Base-by-base conservation (phyloP, 2,888 invertebrate species). In the Mycalesis mineus region DNA sequence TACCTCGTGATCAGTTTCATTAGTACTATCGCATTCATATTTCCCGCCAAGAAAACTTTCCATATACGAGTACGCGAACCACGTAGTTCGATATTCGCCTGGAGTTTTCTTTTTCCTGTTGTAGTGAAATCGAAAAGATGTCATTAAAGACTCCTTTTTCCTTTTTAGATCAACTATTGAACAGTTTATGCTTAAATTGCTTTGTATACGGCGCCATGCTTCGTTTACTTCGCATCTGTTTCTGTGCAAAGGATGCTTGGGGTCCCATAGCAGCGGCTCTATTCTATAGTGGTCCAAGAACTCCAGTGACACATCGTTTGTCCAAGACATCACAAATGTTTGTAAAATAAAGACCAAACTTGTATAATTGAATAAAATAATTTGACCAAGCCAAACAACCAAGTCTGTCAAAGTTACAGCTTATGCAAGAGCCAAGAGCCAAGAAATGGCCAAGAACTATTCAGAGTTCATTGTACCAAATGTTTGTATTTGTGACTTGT, bases 121-220 rank as follows among this genome's bases (percentile, higher is more conserved):
- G 36, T 71, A 69, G 65, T 84, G 81, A 70, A 78, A 74, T 65
- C 88, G 75, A 65, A 83, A 89, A 2, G 84, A 78, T 5, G 88
- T 81, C 89, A 89, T 88, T 57, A 90, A 63, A 1, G 84, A 85
- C 64, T 89, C 89, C 62, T 88, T 89, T 71, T 90, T 89, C 71
- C 75, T 86, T 71, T 90, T 90, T 22, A 89, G 68, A 60, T 83
- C 82, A 55, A 65, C 65, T 48, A 88, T 67, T 15, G 84, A 73
- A 61, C 71, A 80, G 62, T 77, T 67, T 52, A 79, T 71, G 62
- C 78, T 78, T 28, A 88, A 61, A 57, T 73, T 71, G 28, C 71
- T 68, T 67, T 82, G 79, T 64, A 90, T 85, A 66, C 84, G 72
- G n/a, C 71, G 68, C 88, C 90, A 90, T 13, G 88, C 86, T 45